A percentile compares a stretch with the other conserved stretches of the same genome.
Conservation (phyloP, 2,797 vertebrate genomes). For the Characodon lateralis region DNA sequence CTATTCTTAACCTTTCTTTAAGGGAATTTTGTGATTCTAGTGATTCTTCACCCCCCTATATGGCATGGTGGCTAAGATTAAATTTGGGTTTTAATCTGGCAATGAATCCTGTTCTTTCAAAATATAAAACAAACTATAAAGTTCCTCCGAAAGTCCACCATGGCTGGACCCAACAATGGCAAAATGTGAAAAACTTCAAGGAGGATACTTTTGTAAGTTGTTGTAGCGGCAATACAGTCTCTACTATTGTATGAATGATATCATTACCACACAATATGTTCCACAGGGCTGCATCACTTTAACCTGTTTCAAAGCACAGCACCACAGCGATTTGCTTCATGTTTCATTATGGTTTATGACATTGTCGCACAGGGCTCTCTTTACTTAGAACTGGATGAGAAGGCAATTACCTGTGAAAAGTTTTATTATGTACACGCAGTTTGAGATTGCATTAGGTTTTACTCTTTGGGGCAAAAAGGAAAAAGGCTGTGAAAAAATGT, state of each 20-base stretch:
- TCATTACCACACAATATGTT: conserved; percentile 30
- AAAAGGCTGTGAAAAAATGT: conserved; percentile 23
- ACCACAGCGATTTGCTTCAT: conserved; percentile 35
- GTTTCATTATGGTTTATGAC: conserved; percentile 48
- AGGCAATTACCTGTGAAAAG: conserved; percentile 71
- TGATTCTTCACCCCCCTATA: too few relatives aligned
- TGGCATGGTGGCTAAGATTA: too few relatives aligned
- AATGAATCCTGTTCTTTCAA: too few relatives aligned
- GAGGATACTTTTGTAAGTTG: too few relatives aligned
- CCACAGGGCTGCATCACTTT: conserved; percentile 22
- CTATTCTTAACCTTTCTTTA: too few relatives aligned
- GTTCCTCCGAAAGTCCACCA: too few relatives aligned
- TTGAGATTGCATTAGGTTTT: conserved; percentile 35
- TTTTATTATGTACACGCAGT: conserved; percentile 54
- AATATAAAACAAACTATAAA: too few relatives aligned
- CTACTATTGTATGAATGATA: background rate
- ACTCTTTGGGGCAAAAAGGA: conserved; percentile 29
- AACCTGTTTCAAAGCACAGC: conserved; percentile 50
- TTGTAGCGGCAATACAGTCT: background rate
- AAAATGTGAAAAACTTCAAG: too few relatives aligned
- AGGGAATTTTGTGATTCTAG: too few relatives aligned
- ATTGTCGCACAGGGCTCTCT: conserved; percentile 40
- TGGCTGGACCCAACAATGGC: too few relatives aligned
- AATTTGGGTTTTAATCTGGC: too few relatives aligned
- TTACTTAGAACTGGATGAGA: conserved; percentile 50